Conservation (phyloP, 2,797 vertebrate genomes). For the Pseudocheirus occidentalis region DNA sequence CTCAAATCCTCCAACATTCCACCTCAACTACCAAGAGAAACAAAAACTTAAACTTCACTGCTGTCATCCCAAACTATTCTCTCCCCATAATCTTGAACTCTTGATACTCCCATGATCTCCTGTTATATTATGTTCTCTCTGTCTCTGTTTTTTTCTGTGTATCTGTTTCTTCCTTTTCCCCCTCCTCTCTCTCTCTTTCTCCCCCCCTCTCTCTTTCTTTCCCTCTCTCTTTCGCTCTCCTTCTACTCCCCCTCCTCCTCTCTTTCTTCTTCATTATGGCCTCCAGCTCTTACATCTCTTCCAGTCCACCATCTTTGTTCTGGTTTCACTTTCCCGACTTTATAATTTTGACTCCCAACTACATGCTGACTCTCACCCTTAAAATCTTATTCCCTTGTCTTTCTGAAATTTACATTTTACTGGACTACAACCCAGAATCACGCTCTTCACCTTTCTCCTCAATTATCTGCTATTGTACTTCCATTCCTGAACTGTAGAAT, state of each 20-base stretch:
- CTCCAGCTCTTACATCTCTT: neutral
- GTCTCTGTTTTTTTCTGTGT: no score
- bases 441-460: neutral
- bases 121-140: neutral
- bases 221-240: fast-evolving
- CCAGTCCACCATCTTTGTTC: neutral
- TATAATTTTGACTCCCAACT: neutral
- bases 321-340: neutral
- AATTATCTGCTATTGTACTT: neutral
- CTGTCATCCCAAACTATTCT: neutral
- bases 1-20: neutral
- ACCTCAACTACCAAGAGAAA: no score
- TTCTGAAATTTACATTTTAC: neutral
- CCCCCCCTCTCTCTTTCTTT: neutral
- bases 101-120: neutral
- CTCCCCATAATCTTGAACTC: neutral
- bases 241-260: fast-evolving
- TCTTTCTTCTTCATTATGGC: neutral
- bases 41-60: neutral
- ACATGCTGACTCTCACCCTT: neutral
- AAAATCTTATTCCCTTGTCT: neutral
- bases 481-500: neutral
- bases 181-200: no score
- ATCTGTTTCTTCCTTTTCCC: neutral
- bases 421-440: neutral